Conservation (phyloP, 2,113 vertebrate species). For the Serilophus lunatus region DNA sequence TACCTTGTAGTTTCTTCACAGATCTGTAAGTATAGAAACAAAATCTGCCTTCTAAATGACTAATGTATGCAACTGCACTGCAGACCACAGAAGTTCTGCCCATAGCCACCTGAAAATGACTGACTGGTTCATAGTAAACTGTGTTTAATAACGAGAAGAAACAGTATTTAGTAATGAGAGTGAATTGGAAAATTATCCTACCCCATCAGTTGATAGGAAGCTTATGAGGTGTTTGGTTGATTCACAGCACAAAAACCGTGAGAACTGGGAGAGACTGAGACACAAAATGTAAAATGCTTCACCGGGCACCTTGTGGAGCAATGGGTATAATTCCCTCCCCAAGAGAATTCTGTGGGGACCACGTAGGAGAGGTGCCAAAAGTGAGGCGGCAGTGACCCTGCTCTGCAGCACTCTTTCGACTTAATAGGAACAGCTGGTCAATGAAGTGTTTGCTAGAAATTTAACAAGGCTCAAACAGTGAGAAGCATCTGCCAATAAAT, state of each 20-base stretch:
- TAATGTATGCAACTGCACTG: not conserved
- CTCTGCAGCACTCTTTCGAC: constrained; percentile 36
- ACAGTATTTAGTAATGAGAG: not conserved
- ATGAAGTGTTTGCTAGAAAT: constrained; percentile 73
- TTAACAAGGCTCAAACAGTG: constrained; percentile 74
- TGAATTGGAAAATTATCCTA: not conserved
- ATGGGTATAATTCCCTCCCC: not conserved
- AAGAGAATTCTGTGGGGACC: not conserved
- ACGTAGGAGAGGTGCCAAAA: not conserved
- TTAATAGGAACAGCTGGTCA: constrained; percentile 79
- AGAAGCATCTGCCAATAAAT: constrained; percentile 73
- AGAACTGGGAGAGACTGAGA: not conserved
- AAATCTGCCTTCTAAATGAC: constrained; percentile 5
- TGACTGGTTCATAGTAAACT: not conserved
- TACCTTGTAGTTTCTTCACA: not conserved
- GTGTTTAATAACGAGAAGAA: not conserved
- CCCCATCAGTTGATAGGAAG: not conserved
- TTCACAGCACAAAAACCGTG: not conserved
- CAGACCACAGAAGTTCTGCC: not conserved
- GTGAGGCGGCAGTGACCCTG: constrained; percentile 46
- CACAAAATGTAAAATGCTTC: not conserved
- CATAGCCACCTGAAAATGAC: not conserved
- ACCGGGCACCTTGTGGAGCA: not conserved
- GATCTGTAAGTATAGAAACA: not conserved
- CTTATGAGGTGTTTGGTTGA: constrained; percentile 26